These are phyloP conservation scores for Nymphalis polychloros DNA, from an alignment of 2,888 invertebrate species.

Conservation along the genomic window DNA sequence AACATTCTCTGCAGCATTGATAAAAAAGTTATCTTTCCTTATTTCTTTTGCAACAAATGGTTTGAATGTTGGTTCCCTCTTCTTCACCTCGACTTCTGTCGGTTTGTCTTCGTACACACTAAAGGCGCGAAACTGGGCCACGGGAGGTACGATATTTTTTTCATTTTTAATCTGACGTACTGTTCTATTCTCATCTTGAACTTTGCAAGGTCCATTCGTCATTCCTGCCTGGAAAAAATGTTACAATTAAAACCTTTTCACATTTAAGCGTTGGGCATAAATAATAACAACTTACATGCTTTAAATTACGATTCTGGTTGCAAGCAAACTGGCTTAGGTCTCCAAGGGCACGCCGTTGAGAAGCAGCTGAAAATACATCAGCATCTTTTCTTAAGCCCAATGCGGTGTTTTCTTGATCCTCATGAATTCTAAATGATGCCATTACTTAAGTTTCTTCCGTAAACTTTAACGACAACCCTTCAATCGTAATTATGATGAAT, in stretches of 20 bases:
- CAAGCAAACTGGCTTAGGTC: slow-evolving; percentile 83
- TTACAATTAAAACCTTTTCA: background rate
- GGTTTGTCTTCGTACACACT: slow-evolving; percentile 87
- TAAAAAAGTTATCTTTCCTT: slow-evolving; percentile 62
- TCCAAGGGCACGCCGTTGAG: slow-evolving; percentile 85
- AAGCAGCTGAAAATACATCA: slow-evolving; percentile 69
- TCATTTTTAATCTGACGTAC: slow-evolving; percentile 75
- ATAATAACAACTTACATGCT: slow-evolving; percentile 73
- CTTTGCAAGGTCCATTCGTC: slow-evolving; percentile 74
- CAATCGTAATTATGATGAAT: slow-evolving; percentile 50
- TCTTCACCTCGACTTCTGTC: slow-evolving; percentile 70
- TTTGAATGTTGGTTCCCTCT: slow-evolving; percentile 69
- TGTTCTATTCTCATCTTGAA: slow-evolving; percentile 74
- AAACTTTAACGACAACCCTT: slow-evolving; percentile 61
- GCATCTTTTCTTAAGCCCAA: slow-evolving; percentile 78
- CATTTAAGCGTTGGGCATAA: slow-evolving; percentile 10
- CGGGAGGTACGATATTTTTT: slow-evolving; percentile 81
- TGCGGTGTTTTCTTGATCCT: slow-evolving; percentile 88
- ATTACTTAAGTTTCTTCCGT: slow-evolving; percentile 78
- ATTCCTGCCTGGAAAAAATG: slow-evolving; percentile 60
- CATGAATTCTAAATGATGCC: slow-evolving; percentile 89
- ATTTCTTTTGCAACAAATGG: slow-evolving; percentile 71
- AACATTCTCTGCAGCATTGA: slow-evolving; percentile 64
- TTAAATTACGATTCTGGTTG: slow-evolving; percentile 76
- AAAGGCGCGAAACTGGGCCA: slow-evolving; percentile 88